Percentiles rank a stretch among this genome's conserved stretches.
Conservation (phyloP, 2,113 vertebrate genomes). For the Cyanoramphus novaezelandiae region DNA sequence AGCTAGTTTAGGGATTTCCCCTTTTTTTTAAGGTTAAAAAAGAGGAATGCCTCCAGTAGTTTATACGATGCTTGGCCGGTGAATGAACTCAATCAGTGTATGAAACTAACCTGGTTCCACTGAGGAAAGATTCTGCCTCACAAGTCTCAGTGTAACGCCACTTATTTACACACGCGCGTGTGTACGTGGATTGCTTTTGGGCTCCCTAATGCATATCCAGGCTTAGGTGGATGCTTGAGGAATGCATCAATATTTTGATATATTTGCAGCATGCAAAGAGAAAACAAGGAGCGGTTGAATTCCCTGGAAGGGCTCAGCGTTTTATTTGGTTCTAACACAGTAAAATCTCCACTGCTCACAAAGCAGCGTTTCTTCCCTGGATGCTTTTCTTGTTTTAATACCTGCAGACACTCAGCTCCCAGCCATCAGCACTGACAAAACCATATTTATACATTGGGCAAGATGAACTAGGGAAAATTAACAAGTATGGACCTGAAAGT, state of each 20-base stretch:
- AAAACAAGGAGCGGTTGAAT: not conserved
- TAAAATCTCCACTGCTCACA: not conserved
- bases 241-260: not conserved
- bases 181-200: rapidly evolving
- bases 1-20: conserved; percentile 11
- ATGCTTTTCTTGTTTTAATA: not conserved
- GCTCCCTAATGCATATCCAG: not conserved
- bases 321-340: not conserved
- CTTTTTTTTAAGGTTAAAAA: not conserved
- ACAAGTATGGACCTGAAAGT: not conserved
- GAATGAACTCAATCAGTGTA: conserved; percentile 63
- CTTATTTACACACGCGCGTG: not conserved
- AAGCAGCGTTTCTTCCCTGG: not conserved
- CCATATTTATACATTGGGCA: not conserved
- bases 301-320: not conserved
- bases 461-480: not conserved
- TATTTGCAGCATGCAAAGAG: not conserved
- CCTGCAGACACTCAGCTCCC: not conserved
- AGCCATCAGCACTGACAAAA: not conserved
- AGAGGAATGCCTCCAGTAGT: not conserved
- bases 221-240: not conserved
- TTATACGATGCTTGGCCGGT: conserved; percentile 37
- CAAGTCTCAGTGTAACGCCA: not conserved
- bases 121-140: not conserved
- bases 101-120: conserved; percentile 33